Conservation (phyloP, 2,888 invertebrate species). For the Odontomyia ornata region DNA sequence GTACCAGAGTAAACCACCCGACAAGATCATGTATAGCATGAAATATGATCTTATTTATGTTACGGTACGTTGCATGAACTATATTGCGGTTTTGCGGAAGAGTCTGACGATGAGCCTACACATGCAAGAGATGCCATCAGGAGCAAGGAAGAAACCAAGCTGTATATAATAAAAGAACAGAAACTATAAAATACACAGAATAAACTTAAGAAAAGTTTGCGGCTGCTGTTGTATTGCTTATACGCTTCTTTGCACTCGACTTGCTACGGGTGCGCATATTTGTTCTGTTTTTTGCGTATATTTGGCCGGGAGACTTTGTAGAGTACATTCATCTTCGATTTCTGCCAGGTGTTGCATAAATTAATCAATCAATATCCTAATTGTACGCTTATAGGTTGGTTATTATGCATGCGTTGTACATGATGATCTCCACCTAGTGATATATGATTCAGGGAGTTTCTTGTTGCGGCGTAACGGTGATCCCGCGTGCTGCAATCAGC, state of each 20-base stretch:
- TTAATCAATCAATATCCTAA: slow-evolving; percentile 38
- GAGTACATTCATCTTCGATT: background rate
- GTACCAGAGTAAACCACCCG: slow-evolving; percentile 29
- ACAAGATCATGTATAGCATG: slow-evolving; percentile 34
- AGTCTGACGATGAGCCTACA: background rate
- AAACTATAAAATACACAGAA: background rate
- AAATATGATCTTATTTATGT: slow-evolving; percentile 41
- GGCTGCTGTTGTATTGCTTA: slow-evolving; percentile 20
- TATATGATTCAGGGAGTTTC: slow-evolving; percentile 6
- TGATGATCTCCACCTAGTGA: slow-evolving; percentile 14
- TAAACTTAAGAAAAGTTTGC: background rate
- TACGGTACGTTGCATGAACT: slow-evolving; percentile 21
- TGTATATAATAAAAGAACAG: too few relatives aligned
- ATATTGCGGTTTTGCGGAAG: slow-evolving; percentile 29
- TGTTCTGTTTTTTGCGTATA: background rate
- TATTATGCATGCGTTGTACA: background rate
- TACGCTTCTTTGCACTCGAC: slow-evolving; percentile 39
- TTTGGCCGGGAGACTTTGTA: background rate
- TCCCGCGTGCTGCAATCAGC: slow-evolving; percentile 28
- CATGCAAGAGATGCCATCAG: too few relatives aligned
- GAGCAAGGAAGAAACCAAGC: background rate
- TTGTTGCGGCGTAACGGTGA: slow-evolving; percentile 31
- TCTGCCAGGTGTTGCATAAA: slow-evolving; percentile 35
- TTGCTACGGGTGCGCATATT: slow-evolving; percentile 19
- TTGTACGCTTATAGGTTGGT: slow-evolving; percentile 2